Percentiles rank a stretch among this genome's conserved stretches.
These are phyloP conservation scores for Xenops minutus DNA, from an alignment of 2,797 vertebrate genomes.

Conservation along the genomic window DNA sequence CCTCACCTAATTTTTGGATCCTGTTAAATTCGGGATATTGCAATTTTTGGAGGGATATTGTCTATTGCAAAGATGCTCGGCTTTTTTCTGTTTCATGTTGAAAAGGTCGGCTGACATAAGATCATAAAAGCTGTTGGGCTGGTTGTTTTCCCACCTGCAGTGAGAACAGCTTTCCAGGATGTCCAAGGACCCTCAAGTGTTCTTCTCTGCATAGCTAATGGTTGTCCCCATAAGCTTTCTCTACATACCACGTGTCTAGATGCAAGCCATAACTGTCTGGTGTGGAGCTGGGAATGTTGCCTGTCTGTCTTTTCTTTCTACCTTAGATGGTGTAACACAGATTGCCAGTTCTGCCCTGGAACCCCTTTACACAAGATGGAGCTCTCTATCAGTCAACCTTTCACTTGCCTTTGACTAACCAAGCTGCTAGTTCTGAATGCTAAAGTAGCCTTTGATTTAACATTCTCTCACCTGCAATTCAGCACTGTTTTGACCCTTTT, in stretches of 20 bases:
- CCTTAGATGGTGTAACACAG: not conserved
- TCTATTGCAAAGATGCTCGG: not conserved
- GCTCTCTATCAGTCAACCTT: not conserved
- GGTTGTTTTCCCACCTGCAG: not conserved
- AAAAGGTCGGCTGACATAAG: not conserved
- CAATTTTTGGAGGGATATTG: too few relatives aligned
- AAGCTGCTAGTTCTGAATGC: not conserved
- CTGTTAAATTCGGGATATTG: not conserved
- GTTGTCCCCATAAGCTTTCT: not conserved
- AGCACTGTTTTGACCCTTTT: not conserved
- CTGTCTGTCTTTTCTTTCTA: not conserved
- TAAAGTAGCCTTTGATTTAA: not conserved
- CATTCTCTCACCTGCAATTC: not conserved
- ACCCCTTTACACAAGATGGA: not conserved
- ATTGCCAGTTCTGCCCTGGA: not conserved
- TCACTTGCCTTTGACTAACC: not conserved
- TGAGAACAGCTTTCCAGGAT: too few relatives aligned
- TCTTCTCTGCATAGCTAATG: not conserved
- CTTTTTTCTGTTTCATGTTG: not conserved
- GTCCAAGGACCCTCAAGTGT: too few relatives aligned
- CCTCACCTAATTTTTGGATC: not conserved
- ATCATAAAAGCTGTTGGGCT: not conserved
- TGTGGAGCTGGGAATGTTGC: not conserved
- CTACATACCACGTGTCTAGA: rapidly evolving
- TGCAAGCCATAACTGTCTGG: not conserved